Conservation (phyloP, 2,888 invertebrate species). For the Drosophila yooni region DNA sequence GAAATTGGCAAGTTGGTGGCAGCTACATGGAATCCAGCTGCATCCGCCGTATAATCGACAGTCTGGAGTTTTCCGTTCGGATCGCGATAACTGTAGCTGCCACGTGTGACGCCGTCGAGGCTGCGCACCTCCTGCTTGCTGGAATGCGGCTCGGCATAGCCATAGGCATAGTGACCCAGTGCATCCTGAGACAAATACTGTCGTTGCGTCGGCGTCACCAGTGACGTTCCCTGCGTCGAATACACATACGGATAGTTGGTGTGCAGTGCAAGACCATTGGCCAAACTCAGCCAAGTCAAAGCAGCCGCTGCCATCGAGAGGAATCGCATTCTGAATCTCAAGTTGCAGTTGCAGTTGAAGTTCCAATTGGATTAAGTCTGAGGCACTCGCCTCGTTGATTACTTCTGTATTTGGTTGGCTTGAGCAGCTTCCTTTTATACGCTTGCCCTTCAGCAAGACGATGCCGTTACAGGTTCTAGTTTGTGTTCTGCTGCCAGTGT, state of each 20-base stretch:
- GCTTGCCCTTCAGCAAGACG: constrained; percentile 2
- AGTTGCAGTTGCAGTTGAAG: constrained; percentile 4
- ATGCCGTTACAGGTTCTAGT: constrained; percentile 44
- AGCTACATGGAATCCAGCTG: constrained; percentile 87
- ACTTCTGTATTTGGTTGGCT: constrained; percentile 56
- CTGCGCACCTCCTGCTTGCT: constrained; percentile 87
- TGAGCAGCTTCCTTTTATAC: constrained; percentile 81
- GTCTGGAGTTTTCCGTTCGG: constrained; percentile 87
- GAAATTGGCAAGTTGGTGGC: constrained; percentile 87
- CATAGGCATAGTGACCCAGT: constrained; percentile 88
- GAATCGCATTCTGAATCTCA: constrained; percentile 75
- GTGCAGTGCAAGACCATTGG: constrained; percentile 65
- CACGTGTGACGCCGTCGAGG: constrained; percentile 87
- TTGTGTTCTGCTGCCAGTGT: constrained; percentile 30
- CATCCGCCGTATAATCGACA: constrained; percentile 87
- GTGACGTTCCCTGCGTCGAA: constrained; percentile 74
- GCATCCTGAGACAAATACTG: constrained; percentile 88
- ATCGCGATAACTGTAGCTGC: constrained; percentile 88
- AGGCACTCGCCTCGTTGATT: constrained; percentile 73
- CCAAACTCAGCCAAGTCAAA: constrained; percentile 61
- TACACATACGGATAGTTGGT: constrained; percentile 71
- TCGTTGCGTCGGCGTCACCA: constrained; percentile 84
- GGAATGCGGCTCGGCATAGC: constrained; percentile 87
- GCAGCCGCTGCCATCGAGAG: constrained; percentile 70
- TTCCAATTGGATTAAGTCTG: constrained; percentile 56